Evolutionary conservation across 2,797 vertebrate genomes (phyloP), one percentile per base, ranked within the genome.

Genomic region (Coreius guichenoti): DNA sequence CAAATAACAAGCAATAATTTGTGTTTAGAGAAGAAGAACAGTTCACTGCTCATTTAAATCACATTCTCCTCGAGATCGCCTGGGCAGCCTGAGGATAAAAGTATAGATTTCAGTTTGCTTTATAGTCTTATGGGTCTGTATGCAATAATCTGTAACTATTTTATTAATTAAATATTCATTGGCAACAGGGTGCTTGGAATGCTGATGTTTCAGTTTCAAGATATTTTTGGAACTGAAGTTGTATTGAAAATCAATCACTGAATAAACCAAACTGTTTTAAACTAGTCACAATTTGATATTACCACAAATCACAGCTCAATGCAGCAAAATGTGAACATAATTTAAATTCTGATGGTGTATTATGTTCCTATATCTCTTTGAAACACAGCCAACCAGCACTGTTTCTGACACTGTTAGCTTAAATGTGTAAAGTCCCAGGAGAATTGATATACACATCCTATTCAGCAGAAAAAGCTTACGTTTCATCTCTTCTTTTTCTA

Each of bases 291-390:
- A 13, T 84, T 56, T 70, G 36, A 69, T 36, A 84, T 39, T 49
- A 17, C 2, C 16, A 13, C 49, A 76, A 36, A 16, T 49, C 39
- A 73, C 36, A 80, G 39, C 68, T 80, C 67, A 85, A 63, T 80
- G 77, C 68, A 36, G 77, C 29, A 85, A 65, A 80, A 73, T 51
- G 74, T 69, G n/a, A 58, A 84, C 33, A 36, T 85, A 80, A 58
- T 85, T 85, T 11, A 67, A 65, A 80, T 85, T 73, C 77, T 36
- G 56, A 33, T 63, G 58, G 43, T 74, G 77, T 85, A 11, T 85
- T 43, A 49, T 43, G 54, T 39, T 16, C 36, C n/a, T 74, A 43
- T 85, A 58, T 70, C 76, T 49, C 68, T 73, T 56, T 23, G 43
- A 67, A 85, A 74, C 45, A 58, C 17, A 58, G 43, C 54, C 7